Evolutionary conservation across 2,888 invertebrate species (phyloP).

Genomic region (Cordilura impudica): DNA sequence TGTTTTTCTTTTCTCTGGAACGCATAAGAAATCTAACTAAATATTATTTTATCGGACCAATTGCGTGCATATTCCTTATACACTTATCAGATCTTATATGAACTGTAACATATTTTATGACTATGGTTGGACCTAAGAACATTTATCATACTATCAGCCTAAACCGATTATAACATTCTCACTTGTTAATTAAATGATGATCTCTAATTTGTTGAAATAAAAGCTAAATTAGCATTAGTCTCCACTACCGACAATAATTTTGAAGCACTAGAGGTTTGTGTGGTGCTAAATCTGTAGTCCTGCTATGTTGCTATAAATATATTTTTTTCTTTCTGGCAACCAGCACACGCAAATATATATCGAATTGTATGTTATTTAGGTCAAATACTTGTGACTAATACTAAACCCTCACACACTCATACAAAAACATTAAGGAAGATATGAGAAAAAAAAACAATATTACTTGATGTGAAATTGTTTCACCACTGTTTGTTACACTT

Average conservation of each 20-base stretch:
- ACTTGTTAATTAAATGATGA: too few species aligned
- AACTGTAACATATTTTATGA: too few species aligned
- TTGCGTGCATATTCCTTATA: too few species aligned
- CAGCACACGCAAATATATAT: slow-evolving; percentile 46
- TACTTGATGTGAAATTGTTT: slow-evolving; percentile 26
- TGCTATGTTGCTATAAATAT: slow-evolving; percentile 8
- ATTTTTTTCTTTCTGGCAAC: slow-evolving; percentile 26
- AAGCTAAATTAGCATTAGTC: too few species aligned
- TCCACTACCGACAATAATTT: background rate
- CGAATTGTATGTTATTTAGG: slow-evolving; percentile 53
- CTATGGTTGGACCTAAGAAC: too few species aligned
- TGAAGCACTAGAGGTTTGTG: background rate
- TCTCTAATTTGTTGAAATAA: too few species aligned
- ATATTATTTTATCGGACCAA: too few species aligned
- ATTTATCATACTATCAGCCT: too few species aligned
- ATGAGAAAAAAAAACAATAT: background rate
- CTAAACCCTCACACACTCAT: background rate
- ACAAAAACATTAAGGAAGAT: slow-evolving; percentile 3
- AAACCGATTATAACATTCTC: too few species aligned
- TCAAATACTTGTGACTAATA: slow-evolving; percentile 45
- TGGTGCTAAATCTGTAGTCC: background rate
- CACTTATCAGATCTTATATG: too few species aligned
- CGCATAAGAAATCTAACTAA: too few species aligned
- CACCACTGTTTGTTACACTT: slow-evolving; percentile 42
- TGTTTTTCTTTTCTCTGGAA: too few species aligned